These are phyloP conservation scores for Dendrophyllia cribrosa DNA, from an alignment of 64 coral and sea anemone species.

Conservation along the genomic window DNA sequence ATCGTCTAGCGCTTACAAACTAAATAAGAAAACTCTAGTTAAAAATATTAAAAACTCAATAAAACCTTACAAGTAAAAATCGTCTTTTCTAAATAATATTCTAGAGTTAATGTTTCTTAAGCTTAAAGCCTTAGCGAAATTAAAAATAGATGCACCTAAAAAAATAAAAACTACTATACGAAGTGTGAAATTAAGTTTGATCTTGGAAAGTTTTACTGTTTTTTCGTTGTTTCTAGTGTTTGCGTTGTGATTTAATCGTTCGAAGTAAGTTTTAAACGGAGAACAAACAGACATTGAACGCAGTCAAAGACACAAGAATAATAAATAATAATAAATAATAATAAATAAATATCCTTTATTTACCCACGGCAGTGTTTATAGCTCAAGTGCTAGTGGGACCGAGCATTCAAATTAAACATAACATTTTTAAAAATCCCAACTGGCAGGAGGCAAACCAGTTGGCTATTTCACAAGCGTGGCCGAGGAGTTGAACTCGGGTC, in stretches of 20 bases:
- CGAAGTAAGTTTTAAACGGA: constrained; percentile 46
- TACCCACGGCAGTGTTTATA: too few relatives aligned
- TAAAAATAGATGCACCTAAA: constrained; percentile 66
- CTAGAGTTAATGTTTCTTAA: constrained; percentile 63
- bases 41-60: constrained; percentile 1
- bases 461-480: too few relatives aligned
- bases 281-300: constrained; percentile 31
- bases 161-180: constrained; percentile 51
- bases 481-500: too few relatives aligned
- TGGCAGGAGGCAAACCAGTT: too few relatives aligned
- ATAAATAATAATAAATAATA: too few relatives aligned
- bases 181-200: constrained; percentile 65
- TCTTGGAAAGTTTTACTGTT: constrained; percentile 26
- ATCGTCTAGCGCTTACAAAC: not conserved
- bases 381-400: too few relatives aligned
- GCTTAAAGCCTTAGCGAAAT: constrained; percentile 7
- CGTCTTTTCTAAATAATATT: constrained; percentile 54
- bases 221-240: constrained; percentile 63
- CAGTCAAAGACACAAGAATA: constrained; percentile 37
- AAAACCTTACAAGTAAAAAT: constrained; percentile 41
- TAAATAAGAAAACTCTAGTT: too few relatives aligned
- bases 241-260: constrained; percentile 46
- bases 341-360: too few relatives aligned
- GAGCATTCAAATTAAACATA: too few relatives aligned
- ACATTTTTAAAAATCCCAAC: too few relatives aligned